Evolutionary conservation across 2,113 vertebrate genomes (phyloP).

Genomic region (Lepus americanus): DNA sequence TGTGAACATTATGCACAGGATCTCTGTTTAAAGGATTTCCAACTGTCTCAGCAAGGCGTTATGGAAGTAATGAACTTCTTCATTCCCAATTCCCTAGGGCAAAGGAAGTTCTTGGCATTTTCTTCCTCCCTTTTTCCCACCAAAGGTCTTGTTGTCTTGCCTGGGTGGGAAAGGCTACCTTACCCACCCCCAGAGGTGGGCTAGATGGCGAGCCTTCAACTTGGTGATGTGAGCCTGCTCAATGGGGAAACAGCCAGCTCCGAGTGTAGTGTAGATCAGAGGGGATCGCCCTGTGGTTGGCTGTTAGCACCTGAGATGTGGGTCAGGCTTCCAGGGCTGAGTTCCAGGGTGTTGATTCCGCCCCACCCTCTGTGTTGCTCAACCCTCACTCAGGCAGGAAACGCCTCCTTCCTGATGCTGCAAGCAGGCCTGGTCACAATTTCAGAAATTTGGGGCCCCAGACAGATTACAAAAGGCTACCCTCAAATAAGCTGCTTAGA

Average conservation of each 20-base stretch:
- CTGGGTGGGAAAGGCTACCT: neutral
- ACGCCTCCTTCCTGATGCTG: neutral
- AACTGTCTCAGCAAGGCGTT: neutral
- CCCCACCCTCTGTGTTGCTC: conserved; percentile 17
- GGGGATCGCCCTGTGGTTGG: neutral
- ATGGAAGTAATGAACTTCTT: neutral
- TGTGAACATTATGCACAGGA: neutral
- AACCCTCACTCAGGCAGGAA: conserved; percentile 11
- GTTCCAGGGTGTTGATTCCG: neutral
- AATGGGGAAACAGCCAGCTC: neutral
- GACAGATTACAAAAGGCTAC: conserved; percentile 31
- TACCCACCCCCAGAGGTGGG: neutral
- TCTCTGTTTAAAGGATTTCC: neutral
- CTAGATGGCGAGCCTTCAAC: neutral
- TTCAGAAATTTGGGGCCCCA: neutral
- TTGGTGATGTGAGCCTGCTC: neutral
- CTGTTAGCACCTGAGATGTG: neutral
- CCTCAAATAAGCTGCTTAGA: neutral
- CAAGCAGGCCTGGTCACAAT: neutral
- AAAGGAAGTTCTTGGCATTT: neutral
- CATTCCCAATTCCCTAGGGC: neutral
- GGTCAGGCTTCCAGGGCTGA: neutral
- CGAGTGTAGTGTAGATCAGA: neutral
- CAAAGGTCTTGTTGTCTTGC: neutral
- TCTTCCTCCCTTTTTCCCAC: neutral